A percentile compares a stretch with the other conserved stretches of the same genome.
These are phyloP conservation scores for Melieria picta DNA, from an alignment of 2,888 invertebrate genomes.

Conservation along the genomic window DNA sequence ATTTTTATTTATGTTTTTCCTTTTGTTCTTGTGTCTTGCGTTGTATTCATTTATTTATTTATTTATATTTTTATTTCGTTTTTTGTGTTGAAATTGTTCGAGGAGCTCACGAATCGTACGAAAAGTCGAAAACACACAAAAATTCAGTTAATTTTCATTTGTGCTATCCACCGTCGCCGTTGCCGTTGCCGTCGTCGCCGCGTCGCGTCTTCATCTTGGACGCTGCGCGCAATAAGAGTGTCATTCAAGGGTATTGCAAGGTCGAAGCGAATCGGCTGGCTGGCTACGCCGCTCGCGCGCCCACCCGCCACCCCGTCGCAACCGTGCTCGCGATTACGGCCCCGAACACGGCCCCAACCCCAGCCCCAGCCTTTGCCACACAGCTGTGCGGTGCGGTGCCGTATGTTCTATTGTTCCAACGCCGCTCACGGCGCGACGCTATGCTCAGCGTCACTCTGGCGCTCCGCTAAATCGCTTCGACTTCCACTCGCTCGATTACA, in stretches of 20 bases:
- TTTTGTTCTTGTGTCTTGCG: background rate
- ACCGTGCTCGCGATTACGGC: too few species aligned
- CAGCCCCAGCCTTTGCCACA: too few species aligned
- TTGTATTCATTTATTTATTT: slow-evolving; percentile 13
- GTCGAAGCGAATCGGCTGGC: slow-evolving; percentile 53
- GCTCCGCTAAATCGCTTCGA: too few species aligned
- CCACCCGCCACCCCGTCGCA: background rate
- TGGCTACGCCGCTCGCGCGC: slow-evolving; percentile 26
- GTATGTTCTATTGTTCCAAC: too few species aligned
- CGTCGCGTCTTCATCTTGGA: slow-evolving; percentile 48
- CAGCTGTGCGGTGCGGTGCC: too few species aligned
- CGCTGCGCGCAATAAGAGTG: slow-evolving; percentile 62
- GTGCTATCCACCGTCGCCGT: slow-evolving; percentile 48
- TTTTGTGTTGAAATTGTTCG: slow-evolving; percentile 7
- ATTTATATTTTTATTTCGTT: slow-evolving; percentile 4
- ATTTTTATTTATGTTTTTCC: slow-evolving; percentile 11
- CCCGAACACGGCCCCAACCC: too few species aligned
- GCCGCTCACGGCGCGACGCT: too few species aligned
- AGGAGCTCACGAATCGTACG: slow-evolving; percentile 24
- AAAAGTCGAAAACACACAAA: slow-evolving; percentile 44
- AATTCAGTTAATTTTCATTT: slow-evolving; percentile 50
- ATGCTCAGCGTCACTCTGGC: too few species aligned
- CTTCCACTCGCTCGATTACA: too few species aligned
- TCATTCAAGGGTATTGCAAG: slow-evolving; percentile 67
- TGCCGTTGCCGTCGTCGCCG: slow-evolving; percentile 44